Evolutionary conservation across 2,797 vertebrate genomes (phyloP).

Genomic region (Pseudochromis fuscus): DNA sequence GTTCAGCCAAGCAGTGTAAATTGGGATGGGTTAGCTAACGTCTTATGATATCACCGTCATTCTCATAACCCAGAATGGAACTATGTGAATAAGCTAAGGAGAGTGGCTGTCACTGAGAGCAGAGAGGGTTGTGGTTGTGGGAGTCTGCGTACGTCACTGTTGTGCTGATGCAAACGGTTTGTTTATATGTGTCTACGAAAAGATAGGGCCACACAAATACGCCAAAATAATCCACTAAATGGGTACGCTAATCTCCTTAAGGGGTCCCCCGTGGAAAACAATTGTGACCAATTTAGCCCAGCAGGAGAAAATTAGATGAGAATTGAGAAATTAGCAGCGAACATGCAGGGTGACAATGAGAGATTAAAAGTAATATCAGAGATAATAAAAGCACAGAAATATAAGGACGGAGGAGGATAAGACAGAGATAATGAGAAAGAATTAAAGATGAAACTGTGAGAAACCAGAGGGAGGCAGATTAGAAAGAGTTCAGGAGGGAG

Average conservation of each 20-base stretch:
- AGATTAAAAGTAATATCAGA: constrained; percentile 33
- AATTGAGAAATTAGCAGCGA: constrained; percentile 47
- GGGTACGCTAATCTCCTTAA: constrained; percentile 45
- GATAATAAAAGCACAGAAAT: constrained; percentile 11
- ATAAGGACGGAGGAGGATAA: not conserved
- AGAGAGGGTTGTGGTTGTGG: constrained; percentile 10
- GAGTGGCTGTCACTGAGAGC: constrained; percentile 14
- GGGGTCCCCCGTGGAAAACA: constrained; percentile 43
- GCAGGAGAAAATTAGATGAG: constrained; percentile 40
- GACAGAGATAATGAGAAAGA: not conserved
- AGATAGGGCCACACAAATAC: constrained; percentile 35
- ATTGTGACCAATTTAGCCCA: constrained; percentile 51
- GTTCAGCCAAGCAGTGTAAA: constrained; percentile 74
- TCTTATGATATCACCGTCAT: constrained; percentile 50
- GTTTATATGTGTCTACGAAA: constrained; percentile 23
- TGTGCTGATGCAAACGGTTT: constrained; percentile 36
- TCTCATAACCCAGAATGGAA: constrained; percentile 45
- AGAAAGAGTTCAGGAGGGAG: not conserved
- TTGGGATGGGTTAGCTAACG: constrained; percentile 53
- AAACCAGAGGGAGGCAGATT: not conserved
- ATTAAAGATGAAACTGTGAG: constrained; percentile 9
- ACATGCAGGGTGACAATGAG: constrained; percentile 17
- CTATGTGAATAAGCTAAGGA: constrained; percentile 27
- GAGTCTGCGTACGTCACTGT: not conserved
- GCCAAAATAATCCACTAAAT: constrained; percentile 40